These are phyloP conservation scores for Psittacula derbiana DNA, from an alignment of 2,797 vertebrate genomes.

Conservation along the genomic window DNA sequence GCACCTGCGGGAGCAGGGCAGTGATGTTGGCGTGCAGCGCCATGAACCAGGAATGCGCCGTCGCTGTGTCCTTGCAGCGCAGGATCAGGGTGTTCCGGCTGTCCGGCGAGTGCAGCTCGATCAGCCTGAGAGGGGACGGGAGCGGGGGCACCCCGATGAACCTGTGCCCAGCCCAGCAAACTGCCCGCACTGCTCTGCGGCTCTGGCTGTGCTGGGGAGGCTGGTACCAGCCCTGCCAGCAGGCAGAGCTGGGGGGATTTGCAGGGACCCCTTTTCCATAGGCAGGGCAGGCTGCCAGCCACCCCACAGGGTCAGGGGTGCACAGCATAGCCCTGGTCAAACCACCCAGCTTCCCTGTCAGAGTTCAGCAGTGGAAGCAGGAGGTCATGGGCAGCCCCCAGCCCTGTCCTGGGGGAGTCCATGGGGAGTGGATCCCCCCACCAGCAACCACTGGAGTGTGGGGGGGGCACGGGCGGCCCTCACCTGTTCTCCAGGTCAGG, in stretches of 20 bases:
- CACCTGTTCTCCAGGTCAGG: conserved; percentile 95
- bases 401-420: background rate
- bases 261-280: background rate
- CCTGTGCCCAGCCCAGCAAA: background rate
- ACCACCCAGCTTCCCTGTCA: background rate
- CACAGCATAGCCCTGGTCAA: background rate
- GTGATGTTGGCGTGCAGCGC: conserved; percentile 93
- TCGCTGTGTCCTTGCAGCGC: conserved; percentile 89
- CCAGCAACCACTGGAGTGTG: background rate
- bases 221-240: background rate
- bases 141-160: background rate
- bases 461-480: background rate
- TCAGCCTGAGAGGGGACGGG: conserved; percentile 77
- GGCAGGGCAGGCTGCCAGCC: background rate
- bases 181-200: background rate
- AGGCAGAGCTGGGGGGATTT: background rate
- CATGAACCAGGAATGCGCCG: conserved; percentile 92
- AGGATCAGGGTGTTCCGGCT: conserved; percentile 92
- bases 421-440: background rate
- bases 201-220: rapidly evolving
- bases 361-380: background rate
- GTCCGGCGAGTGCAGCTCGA: conserved; percentile 95
- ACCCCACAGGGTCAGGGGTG: too few species aligned
- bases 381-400: background rate
- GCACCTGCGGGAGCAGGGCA: conserved; percentile 90